Conservation (phyloP, 2,888 invertebrate genomes). For the Lycocerus yunnanus region DNA sequence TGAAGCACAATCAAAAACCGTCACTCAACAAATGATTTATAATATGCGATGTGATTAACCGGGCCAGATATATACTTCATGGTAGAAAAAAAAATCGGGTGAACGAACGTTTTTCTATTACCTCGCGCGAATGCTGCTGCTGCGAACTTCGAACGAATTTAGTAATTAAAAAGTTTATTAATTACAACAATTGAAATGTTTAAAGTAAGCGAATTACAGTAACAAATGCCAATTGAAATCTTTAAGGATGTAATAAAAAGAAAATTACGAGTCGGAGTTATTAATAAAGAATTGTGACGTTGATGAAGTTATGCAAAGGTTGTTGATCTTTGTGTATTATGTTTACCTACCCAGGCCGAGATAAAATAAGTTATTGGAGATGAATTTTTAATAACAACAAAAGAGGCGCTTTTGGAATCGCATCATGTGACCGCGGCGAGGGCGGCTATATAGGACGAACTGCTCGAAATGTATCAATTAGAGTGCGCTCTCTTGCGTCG, state of each 20-base stretch:
- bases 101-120: conserved; percentile 22
- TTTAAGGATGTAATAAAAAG: conserved; percentile 2
- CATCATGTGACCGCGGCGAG: not conserved
- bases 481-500: not conserved
- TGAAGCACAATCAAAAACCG: conserved; percentile 33
- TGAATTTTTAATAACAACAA: not conserved
- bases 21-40: conserved; percentile 39
- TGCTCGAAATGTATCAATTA: not conserved
- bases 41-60: conserved; percentile 34
- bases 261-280: conserved; percentile 6
- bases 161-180: not conserved
- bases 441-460: not conserved
- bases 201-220: not conserved
- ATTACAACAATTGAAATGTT: conserved; percentile 1
- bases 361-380: not conserved
- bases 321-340: conserved; percentile 17
- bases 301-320: conserved; percentile 28
- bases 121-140: not conserved
- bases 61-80: conserved; percentile 31
- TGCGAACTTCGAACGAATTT: not conserved
- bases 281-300: conserved; percentile 11
- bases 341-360: conserved; percentile 9
- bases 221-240: not conserved
- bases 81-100: conserved; percentile 13
- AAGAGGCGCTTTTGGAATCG: not conserved